A percentile compares a stretch with the other conserved stretches of the same genome.
These are phyloP conservation scores for Physella acuta DNA, from an alignment of 1,140 invertebrate genomes.

Conservation along the genomic window DNA sequence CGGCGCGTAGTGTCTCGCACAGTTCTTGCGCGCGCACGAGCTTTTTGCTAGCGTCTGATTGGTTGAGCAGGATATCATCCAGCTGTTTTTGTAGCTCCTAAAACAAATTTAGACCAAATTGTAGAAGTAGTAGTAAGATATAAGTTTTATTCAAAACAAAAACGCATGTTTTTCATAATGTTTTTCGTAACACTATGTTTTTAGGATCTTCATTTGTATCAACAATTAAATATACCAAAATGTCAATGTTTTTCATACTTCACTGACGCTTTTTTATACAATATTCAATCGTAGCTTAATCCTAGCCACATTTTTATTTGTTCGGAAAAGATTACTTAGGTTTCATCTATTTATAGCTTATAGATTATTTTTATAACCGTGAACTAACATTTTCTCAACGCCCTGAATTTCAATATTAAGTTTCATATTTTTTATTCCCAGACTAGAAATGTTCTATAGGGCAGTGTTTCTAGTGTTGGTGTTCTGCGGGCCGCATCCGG, in stretches of 20 bases:
- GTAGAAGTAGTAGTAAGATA: background rate
- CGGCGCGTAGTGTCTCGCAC: constrained; percentile 38
- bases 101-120: constrained; percentile 5
- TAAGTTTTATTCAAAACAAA: background rate
- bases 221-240: background rate
- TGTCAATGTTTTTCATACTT: background rate
- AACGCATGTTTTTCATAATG: background rate
- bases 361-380: no score
- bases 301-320: no score
- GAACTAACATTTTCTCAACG: no score
- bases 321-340: no score
- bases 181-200: no score
- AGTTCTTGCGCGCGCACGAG: constrained; percentile 35
- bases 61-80: constrained; percentile 31
- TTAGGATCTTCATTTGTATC: no score
- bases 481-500: background rate
- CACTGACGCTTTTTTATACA: background rate
- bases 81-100: constrained; percentile 39
- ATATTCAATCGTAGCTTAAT: background rate
- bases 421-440: background rate
- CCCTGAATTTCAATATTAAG: background rate
- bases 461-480: background rate
- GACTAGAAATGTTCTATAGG: background rate
- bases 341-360: no score
- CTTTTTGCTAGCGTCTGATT: constrained; percentile 38